These are phyloP conservation scores for Panthera leo DNA, from an alignment of 2,113 vertebrate species.

Conservation along the genomic window DNA sequence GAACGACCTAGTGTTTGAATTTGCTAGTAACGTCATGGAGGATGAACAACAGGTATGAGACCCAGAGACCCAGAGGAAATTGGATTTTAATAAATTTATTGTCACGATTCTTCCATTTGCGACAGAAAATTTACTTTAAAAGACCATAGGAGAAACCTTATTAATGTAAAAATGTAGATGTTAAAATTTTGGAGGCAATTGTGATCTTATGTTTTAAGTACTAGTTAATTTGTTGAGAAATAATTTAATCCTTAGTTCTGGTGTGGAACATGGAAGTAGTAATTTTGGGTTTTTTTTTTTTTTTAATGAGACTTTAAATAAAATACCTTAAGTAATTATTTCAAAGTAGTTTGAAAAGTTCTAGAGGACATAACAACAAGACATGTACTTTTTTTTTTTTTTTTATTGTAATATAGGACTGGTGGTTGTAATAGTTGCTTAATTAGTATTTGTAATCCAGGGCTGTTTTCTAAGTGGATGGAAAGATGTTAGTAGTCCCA, in stretches of 20 bases:
- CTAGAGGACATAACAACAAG: not conserved
- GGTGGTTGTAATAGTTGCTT: not conserved
- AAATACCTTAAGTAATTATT: conserved; percentile 43
- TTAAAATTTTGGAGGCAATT: not conserved
- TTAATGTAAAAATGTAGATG: conserved; percentile 17
- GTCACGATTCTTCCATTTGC: not conserved
- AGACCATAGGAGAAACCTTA: not conserved
- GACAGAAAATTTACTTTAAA: conserved; percentile 13
- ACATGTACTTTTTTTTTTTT: not conserved
- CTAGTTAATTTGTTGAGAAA: conserved; percentile 1
- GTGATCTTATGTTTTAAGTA: not conserved
- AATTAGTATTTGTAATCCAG: conserved; percentile 17
- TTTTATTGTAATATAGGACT: not conserved
- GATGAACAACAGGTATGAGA: conserved; percentile 90
- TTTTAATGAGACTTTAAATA: conserved; percentile 47
- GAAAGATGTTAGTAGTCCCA: not conserved
- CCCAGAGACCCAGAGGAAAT: not conserved
- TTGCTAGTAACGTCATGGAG: conserved; percentile 94
- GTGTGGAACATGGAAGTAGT: conserved; percentile 53
- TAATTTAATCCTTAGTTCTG: not conserved
- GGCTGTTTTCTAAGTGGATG: not conserved
- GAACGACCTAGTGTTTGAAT: conserved; percentile 96
- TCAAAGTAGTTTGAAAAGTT: conserved; percentile 38
- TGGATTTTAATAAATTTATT: conserved; percentile 1
- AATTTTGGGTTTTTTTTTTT: not conserved